Percentiles rank a stretch among this genome's conserved stretches.
phyloP scores from a whole-genome alignment of 2,797 vertebrate species.

The Phaenicophaeus curvirostris region DNA sequence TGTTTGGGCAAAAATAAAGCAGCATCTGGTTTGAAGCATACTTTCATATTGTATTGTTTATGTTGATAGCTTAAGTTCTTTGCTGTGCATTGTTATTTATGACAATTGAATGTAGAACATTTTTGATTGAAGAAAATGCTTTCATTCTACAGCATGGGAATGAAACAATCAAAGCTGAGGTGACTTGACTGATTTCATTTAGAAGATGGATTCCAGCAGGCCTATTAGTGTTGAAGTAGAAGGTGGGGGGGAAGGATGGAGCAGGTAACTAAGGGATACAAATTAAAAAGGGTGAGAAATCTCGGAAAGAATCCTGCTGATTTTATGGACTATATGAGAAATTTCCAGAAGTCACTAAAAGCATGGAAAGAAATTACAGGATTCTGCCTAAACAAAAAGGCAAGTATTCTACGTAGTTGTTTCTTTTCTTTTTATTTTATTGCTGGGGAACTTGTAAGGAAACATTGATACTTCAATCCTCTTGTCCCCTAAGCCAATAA shows the following conservation, averaged over 20 bases:
- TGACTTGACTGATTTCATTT: constrained; percentile 71
- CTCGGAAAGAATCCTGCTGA: constrained; percentile 82
- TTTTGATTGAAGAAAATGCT: constrained; percentile 70
- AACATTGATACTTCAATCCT: neutral
- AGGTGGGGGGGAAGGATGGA: constrained; percentile 77
- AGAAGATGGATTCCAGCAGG: constrained; percentile 63
- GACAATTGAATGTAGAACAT: constrained; percentile 64
- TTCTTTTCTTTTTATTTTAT: neutral
- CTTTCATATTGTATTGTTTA: constrained; percentile 77
- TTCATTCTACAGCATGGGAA: constrained; percentile 59
- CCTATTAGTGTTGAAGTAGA: constrained; percentile 63
- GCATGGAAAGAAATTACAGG: constrained; percentile 82
- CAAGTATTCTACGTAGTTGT: neutral
- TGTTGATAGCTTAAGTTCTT: constrained; percentile 77
- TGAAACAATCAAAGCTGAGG: constrained; percentile 61
- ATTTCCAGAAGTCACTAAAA: constrained; percentile 81
- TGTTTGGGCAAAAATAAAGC: constrained; percentile 76
- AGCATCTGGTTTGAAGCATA: constrained; percentile 67
- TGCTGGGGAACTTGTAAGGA: neutral
- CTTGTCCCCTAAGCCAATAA: neutral
- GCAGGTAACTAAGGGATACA: constrained; percentile 88
- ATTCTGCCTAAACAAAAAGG: constrained; percentile 81
- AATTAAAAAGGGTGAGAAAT: constrained; percentile 88
- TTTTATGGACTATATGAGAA: constrained; percentile 79
- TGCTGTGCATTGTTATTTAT: constrained; percentile 74